These are phyloP conservation scores for Elegia similella DNA, from an alignment of 2,888 invertebrate species.

Conservation along the genomic window DNA sequence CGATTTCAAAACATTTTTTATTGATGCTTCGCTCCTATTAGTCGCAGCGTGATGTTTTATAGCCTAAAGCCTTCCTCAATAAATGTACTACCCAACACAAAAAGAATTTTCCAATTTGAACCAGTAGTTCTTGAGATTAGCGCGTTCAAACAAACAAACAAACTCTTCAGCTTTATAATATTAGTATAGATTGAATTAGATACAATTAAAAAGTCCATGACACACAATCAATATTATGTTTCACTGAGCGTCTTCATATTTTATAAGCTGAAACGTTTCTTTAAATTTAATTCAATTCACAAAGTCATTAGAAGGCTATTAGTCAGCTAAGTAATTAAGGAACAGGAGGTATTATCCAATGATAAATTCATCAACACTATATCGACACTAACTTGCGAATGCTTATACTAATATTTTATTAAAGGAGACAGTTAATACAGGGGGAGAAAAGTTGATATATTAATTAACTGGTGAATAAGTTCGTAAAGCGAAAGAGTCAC, in stretches of 20 bases:
- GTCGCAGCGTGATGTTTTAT: too few relatives aligned
- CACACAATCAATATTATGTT: constrained; percentile 10
- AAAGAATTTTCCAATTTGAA: too few relatives aligned
- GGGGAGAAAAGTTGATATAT: constrained; percentile 78
- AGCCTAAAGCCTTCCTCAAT: too few relatives aligned
- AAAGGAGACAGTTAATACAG: constrained; percentile 68
- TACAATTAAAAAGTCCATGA: constrained; percentile 3
- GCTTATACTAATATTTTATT: constrained; percentile 67
- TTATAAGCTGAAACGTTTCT: constrained; percentile 18
- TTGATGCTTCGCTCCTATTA: too few relatives aligned
- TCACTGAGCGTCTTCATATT: not conserved
- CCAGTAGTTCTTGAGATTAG: too few relatives aligned
- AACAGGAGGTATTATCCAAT: constrained; percentile 40
- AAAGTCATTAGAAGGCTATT: constrained; percentile 40
- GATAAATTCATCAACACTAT: constrained; percentile 48
- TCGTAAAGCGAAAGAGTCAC: constrained; percentile 74
- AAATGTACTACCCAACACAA: too few relatives aligned
- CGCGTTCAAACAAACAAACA: too few relatives aligned
- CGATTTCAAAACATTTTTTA: too few relatives aligned
- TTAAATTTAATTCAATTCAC: constrained; percentile 35
- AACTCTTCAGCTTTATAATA: too few relatives aligned
- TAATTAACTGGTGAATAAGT: constrained; percentile 79
- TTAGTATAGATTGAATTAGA: too few relatives aligned
- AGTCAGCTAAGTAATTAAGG: constrained; percentile 41
- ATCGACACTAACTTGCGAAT: constrained; percentile 38